Evolutionary conservation across 2,797 vertebrate species (phyloP).

Genomic region (Cheirogaleus major): DNA sequence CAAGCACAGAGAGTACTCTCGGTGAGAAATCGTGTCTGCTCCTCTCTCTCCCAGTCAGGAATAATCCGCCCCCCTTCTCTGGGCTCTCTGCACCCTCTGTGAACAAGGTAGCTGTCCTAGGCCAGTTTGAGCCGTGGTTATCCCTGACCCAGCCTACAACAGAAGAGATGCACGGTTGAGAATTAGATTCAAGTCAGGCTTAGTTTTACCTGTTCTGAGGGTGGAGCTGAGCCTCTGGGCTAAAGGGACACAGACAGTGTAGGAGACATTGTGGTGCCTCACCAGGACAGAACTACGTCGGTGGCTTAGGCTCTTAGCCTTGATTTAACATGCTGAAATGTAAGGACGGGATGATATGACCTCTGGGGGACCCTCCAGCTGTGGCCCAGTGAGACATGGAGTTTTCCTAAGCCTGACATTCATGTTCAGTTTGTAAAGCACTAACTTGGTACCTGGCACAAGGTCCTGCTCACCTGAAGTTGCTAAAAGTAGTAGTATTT

Average conservation of each 20-base stretch:
- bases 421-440: background rate
- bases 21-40: background rate
- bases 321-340: background rate
- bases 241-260: background rate
- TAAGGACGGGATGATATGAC: background rate
- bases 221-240: background rate
- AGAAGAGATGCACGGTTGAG: fast-evolving
- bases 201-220: background rate
- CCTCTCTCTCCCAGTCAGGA: background rate
- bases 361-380: background rate
- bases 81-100: background rate
- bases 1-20: background rate
- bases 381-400: background rate
- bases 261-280: background rate
- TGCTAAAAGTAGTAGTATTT: background rate
- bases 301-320: background rate
- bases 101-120: background rate
- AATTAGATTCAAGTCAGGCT: background rate
- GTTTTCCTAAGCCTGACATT: background rate
- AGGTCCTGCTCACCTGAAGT: background rate
- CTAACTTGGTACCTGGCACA: background rate
- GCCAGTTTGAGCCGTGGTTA: fast-evolving
- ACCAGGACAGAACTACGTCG: background rate
- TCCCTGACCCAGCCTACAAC: background rate
- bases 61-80: background rate